phyloP scores from a whole-genome alignment of 2,797 vertebrate species.

The Odontamblyopus lacepedii region DNA sequence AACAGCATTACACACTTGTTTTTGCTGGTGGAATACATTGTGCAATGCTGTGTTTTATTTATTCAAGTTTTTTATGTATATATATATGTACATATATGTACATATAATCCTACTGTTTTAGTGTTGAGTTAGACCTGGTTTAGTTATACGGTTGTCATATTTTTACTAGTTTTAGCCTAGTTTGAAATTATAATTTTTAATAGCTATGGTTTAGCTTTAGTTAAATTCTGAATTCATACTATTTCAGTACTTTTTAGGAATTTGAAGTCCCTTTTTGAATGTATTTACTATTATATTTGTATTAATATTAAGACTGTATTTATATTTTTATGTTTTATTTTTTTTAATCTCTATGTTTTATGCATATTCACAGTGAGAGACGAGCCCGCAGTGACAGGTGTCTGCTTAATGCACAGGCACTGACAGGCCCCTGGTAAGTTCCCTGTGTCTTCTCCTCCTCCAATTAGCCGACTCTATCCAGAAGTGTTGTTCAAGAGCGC shows the following conservation, averaged over 20 bases:
- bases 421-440: slow-evolving; percentile 31
- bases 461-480: slow-evolving; percentile 60
- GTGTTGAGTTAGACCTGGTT: background rate
- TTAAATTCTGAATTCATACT: background rate
- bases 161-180: too few species aligned
- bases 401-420: slow-evolving; percentile 59
- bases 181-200: too few species aligned
- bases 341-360: slow-evolving; percentile 10
- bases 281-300: background rate
- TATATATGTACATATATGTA: too few species aligned
- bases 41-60: background rate
- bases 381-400: slow-evolving; percentile 66
- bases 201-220: background rate
- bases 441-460: slow-evolving; percentile 44
- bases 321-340: background rate
- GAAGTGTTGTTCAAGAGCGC: slow-evolving; percentile 54
- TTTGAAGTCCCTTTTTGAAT: background rate
- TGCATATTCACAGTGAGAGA: slow-evolving; percentile 47
- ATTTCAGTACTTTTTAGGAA: too few species aligned
- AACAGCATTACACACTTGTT: background rate
- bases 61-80: background rate
- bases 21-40: background rate
- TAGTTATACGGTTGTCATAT: background rate
- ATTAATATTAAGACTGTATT: too few species aligned
- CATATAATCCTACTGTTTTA: background rate